phyloP scores from a whole-genome alignment of 2,113 vertebrate genomes.

The Dissostichus mawsoni region DNA sequence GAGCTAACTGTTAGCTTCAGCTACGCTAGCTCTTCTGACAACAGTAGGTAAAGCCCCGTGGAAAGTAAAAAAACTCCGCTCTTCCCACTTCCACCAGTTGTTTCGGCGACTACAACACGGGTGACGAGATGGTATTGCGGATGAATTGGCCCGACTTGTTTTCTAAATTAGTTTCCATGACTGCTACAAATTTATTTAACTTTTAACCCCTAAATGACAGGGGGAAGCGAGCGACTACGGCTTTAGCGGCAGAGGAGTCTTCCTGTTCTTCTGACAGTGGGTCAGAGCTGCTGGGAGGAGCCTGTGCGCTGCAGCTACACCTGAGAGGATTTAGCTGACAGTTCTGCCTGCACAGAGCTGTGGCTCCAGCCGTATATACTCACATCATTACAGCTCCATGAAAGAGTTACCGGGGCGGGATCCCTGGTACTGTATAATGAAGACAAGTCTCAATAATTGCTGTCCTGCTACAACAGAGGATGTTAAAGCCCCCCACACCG shows the following conservation, averaged over 20 bases:
- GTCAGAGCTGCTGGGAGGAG: constrained; percentile 51
- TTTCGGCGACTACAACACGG: constrained; percentile 24
- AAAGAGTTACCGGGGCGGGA: neutral
- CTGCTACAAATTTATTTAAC: constrained; percentile 54
- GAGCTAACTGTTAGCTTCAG: constrained; percentile 73
- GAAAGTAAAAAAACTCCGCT: constrained; percentile 8
- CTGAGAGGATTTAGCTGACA: constrained; percentile 70
- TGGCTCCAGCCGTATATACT: neutral
- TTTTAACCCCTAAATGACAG: constrained; percentile 66
- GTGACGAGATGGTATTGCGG: constrained; percentile 16
- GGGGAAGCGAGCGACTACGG: constrained; percentile 18
- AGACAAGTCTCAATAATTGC: neutral
- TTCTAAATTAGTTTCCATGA: constrained; percentile 64
- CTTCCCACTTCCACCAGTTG: constrained; percentile 40
- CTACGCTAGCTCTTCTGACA: constrained; percentile 52
- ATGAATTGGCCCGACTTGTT: neutral
- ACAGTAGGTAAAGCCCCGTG: constrained; percentile 40
- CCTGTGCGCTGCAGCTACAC: constrained; percentile 61
- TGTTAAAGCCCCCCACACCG: neutral
- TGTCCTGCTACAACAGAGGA: neutral
- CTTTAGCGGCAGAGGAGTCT: constrained; percentile 46
- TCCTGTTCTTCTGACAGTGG: constrained; percentile 78
- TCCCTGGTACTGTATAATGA: no score
- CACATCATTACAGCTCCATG: neutral
- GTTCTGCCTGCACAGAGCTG: neutral